phyloP scores from a whole-genome alignment of 1,140 invertebrate species.

The Halictus rubicundus region DNA sequence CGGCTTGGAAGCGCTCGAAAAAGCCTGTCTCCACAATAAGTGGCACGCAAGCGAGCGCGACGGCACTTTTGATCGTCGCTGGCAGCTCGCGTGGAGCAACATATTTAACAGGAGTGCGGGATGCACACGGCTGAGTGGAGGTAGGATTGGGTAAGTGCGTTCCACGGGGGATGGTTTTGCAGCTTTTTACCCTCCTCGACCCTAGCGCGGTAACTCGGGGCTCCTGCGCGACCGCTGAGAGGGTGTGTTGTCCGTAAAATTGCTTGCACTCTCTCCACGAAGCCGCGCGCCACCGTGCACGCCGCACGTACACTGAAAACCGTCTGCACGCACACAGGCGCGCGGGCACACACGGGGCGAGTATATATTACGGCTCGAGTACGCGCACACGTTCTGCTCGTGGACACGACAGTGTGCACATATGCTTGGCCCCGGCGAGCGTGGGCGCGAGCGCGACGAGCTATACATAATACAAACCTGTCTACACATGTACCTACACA shows the following conservation, averaged over 20 bases:
- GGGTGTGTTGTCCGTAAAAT: slow-evolving; percentile 69
- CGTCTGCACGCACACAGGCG: background rate
- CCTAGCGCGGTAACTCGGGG: slow-evolving; percentile 45
- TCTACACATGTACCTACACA: background rate
- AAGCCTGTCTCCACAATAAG: slow-evolving; percentile 40
- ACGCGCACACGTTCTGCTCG: too few relatives aligned
- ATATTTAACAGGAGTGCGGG: slow-evolving; percentile 44
- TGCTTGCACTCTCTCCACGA: slow-evolving; percentile 62
- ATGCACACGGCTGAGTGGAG: slow-evolving; percentile 28
- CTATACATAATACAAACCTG: background rate
- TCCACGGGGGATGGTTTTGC: slow-evolving; percentile 56
- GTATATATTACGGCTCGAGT: background rate
- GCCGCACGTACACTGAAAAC: too few relatives aligned
- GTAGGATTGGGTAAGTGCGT: slow-evolving; percentile 67
- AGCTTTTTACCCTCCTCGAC: slow-evolving; percentile 69
- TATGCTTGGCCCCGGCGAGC: too few relatives aligned
- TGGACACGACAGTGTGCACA: background rate
- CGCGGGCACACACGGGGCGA: background rate
- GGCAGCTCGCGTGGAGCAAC: slow-evolving; percentile 41
- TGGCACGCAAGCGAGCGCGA: slow-evolving; percentile 28
- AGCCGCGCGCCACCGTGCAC: too few relatives aligned
- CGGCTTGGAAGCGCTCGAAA: background rate
- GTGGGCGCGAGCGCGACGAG: background rate
- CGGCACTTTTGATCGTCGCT: slow-evolving; percentile 50
- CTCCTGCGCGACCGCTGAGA: slow-evolving; percentile 49